Base-by-base conservation (phyloP, 2,797 vertebrate species). In the Smutsia gigantea region DNA sequence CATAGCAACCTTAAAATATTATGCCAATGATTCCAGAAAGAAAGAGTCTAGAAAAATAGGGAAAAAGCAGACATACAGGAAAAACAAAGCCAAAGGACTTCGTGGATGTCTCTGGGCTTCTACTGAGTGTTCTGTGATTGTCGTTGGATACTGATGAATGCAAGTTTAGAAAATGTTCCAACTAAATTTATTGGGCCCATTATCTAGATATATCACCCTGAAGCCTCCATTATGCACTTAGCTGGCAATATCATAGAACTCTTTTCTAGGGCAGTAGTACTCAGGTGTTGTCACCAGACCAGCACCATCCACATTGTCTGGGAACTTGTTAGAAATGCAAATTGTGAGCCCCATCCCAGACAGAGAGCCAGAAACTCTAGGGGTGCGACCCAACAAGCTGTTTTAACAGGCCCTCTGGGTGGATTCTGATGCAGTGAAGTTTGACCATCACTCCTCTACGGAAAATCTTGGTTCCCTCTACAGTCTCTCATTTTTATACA, bases 101-200 rank as follows among this genome's bases (percentile, higher is more conserved):
- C 51, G 27, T 1, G 18, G 19, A 19, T 25, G 29, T 55, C 8
- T n/a, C 11, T 14, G n/a, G 25, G 29, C 37, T 31, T 84, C 23
- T 63, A 7, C 2, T 55, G 23, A 57, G 34, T 42, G 51, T 37
- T 82, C 42, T 37, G 18, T 74, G 39, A 84, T 4, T 66, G 8
- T 0, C 83, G 34, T 11, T 27, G 39, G 53, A 66, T 37, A 84
- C 0, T 2, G 21, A 66, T 27, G 51, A 37, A 29, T 27, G 29
- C 12, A 88, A 74, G 37, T 46, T 93, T 42, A 63, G 37, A 93
- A 95, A 91, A 92, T 57, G 42, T 51, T 87, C 21, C 72, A 69
- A 18, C 19, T 92, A 39, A 53, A 69, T 82, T 49, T 7, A 71
- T 0, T 14, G 46, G 42, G 29, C 27, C 37, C 8, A 17, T 78